Percentiles rank a stretch among this genome's conserved stretches.
phyloP scores from a whole-genome alignment of 2,113 vertebrate species.

The Percopsis transmontana region DNA sequence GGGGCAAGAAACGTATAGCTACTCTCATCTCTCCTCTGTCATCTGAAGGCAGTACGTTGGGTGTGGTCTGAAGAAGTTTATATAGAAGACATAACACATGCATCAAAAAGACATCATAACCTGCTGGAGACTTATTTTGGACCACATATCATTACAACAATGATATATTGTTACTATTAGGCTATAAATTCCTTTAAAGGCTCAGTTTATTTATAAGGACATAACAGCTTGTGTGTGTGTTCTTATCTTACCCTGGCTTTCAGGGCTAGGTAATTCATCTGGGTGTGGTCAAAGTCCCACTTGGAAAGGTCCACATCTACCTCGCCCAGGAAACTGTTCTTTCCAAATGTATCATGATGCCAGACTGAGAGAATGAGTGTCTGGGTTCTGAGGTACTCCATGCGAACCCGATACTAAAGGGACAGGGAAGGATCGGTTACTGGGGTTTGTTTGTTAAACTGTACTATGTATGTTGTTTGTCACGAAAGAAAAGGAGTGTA shows the following conservation, averaged over 20 bases:
- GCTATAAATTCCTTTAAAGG: not conserved
- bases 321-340: slow-evolving; percentile 95
- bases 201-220: slow-evolving; percentile 1
- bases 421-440: slow-evolving; percentile 14
- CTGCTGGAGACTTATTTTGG: not conserved
- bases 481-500: slow-evolving; percentile 21
- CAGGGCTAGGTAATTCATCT: slow-evolving; percentile 86
- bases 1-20: slow-evolving; percentile 90
- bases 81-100: not conserved
- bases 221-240: slow-evolving; percentile 2
- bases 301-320: slow-evolving; percentile 88
- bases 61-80: slow-evolving; percentile 71
- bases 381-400: slow-evolving; percentile 83
- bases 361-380: slow-evolving; percentile 92
- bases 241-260: slow-evolving; percentile 82
- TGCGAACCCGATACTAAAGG: slow-evolving; percentile 88
- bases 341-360: slow-evolving; percentile 95
- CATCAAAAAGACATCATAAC: slow-evolving; percentile 5
- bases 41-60: slow-evolving; percentile 71
- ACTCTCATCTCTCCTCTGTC: slow-evolving; percentile 89
- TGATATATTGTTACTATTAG: not conserved
- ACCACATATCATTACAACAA: not conserved
- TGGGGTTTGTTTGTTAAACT: slow-evolving; percentile 28
- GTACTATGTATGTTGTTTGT: not conserved
- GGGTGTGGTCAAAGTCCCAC: slow-evolving; percentile 91